Evolutionary conservation across 2,113 vertebrate species (phyloP).

Genomic region (Nematolebias whitei): DNA sequence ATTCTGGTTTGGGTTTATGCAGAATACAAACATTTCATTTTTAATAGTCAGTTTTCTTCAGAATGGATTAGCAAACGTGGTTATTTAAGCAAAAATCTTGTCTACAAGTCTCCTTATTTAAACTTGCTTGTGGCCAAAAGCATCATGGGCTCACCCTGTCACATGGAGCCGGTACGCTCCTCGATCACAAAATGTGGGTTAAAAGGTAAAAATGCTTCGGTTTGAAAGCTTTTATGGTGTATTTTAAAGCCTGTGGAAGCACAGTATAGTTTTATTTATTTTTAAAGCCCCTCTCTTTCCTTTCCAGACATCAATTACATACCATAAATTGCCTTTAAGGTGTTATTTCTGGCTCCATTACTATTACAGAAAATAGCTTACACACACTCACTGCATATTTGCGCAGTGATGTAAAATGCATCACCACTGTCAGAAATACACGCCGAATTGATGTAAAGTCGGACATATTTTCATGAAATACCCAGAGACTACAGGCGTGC

Average conservation of each 20-base stretch:
- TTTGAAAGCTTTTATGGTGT: slow-evolving; percentile 54
- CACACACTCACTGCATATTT: slow-evolving; percentile 11
- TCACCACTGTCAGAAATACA: slow-evolving; percentile 33
- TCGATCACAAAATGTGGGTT: slow-evolving; percentile 12
- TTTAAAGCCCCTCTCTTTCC: slow-evolving; percentile 41
- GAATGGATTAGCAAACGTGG: neutral
- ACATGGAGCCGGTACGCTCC: slow-evolving; percentile 12
- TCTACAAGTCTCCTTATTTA: slow-evolving; percentile 46
- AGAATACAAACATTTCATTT: neutral
- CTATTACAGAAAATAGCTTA: slow-evolving; percentile 21
- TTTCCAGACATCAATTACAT: slow-evolving; percentile 35
- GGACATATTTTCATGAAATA: slow-evolving; percentile 38
- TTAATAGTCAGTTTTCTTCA: neutral
- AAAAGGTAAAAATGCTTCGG: slow-evolving; percentile 25
- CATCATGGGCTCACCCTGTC: slow-evolving; percentile 33
- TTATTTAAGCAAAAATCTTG: slow-evolving; percentile 13
- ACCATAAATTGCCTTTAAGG: slow-evolving; percentile 16
- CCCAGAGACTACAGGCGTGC: slow-evolving; percentile 38
- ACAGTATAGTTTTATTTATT: slow-evolving; percentile 53
- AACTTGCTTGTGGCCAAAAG: slow-evolving; percentile 61
- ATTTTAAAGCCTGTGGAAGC: slow-evolving; percentile 49
- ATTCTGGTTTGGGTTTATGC: no score
- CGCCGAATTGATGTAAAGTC: slow-evolving; percentile 40
- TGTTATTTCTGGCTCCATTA: slow-evolving; percentile 21
- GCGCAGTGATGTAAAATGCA: slow-evolving; percentile 49